phyloP scores from a whole-genome alignment of 2,888 invertebrate species.

The Eupithecia pulchellata region DNA sequence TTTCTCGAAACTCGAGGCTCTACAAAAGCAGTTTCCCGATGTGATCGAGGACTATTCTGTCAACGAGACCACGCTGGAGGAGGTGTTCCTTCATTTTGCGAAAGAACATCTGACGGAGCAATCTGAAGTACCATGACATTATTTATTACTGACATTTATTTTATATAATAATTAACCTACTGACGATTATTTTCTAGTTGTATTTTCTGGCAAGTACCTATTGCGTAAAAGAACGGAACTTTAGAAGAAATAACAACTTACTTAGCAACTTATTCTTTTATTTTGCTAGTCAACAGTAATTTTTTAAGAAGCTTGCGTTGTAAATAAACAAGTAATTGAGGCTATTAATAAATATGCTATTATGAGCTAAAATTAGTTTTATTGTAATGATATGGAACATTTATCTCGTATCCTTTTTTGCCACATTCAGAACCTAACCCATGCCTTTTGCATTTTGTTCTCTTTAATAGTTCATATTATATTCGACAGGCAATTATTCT shows the following conservation, averaged over 20 bases:
- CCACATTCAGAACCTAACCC: no score
- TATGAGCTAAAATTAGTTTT: neutral
- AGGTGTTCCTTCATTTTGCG: slow-evolving; percentile 87
- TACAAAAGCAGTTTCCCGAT: slow-evolving; percentile 67
- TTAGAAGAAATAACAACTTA: no score
- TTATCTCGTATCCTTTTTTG: no score
- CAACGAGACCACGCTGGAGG: slow-evolving; percentile 92
- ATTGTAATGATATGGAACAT: neutral
- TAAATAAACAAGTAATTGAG: neutral
- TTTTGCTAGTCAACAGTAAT: neutral
- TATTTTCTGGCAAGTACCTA: no score
- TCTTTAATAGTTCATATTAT: no score
- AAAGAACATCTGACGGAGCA: slow-evolving; percentile 41
- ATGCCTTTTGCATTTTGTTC: no score
- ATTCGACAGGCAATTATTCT: no score
- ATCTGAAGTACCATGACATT: no score
- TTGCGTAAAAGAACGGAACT: no score
- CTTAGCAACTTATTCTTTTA: neutral
- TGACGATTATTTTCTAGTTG: no score
- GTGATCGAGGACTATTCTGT: slow-evolving; percentile 91
- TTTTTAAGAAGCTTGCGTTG: neutral
- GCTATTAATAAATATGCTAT: neutral
- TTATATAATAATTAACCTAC: no score
- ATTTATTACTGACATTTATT: no score
- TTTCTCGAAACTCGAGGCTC: slow-evolving; percentile 86